Conservation (phyloP, 2,797 vertebrate genomes). For the Synanceia verrucosa region DNA sequence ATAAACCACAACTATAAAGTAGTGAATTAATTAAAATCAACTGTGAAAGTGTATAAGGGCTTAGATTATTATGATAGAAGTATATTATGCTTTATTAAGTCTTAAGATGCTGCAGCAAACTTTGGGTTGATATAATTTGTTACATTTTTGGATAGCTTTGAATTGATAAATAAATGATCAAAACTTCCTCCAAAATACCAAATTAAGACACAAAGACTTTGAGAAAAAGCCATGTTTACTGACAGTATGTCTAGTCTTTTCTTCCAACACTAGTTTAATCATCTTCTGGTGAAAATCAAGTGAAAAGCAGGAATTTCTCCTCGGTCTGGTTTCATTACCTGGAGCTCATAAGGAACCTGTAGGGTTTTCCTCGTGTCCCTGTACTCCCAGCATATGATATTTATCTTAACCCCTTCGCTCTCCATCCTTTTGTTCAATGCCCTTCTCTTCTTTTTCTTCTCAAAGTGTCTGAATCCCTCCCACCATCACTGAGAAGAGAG, state of each 20-base stretch:
- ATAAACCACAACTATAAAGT: not conserved
- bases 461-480: slow-evolving; percentile 37
- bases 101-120: too few species aligned
- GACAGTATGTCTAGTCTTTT: too few species aligned
- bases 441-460: slow-evolving; percentile 28
- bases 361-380: slow-evolving; percentile 5
- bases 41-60: not conserved
- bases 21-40: not conserved
- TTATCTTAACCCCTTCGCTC: slow-evolving; percentile 34
- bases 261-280: too few species aligned
- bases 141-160: not conserved
- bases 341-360: slow-evolving; percentile 3
- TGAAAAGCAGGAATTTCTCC: too few species aligned
- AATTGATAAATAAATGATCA: not conserved
- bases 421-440: slow-evolving; percentile 23
- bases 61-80: not conserved
- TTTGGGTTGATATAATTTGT: not conserved
- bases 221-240: not conserved
- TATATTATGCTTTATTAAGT: not conserved
- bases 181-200: not conserved
- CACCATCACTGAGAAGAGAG: slow-evolving; percentile 25
- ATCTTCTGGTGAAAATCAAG: too few species aligned
- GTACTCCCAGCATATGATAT: slow-evolving; percentile 32
- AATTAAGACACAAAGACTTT: not conserved
- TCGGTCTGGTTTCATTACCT: slow-evolving; percentile 2